Evolutionary conservation across 35 echinoderm and acorn worm species (phyloP).

Genomic region (Chiridota heheva): DNA sequence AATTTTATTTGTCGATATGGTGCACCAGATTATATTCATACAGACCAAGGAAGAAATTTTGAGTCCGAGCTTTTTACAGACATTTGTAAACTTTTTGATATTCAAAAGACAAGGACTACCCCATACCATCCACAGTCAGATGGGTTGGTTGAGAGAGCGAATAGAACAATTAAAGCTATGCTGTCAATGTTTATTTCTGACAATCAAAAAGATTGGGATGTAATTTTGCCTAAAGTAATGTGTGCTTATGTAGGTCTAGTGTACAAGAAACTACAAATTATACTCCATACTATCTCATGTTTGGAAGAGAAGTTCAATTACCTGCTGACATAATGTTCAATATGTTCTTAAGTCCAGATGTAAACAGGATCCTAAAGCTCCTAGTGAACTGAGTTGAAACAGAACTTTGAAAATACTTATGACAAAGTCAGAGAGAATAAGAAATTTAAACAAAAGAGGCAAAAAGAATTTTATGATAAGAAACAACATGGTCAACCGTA

Average conservation of each 20-base stretch:
- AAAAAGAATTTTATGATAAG: too few relatives aligned
- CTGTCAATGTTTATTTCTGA: neutral
- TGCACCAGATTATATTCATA: constrained; percentile 43
- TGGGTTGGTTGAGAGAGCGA: constrained; percentile 51
- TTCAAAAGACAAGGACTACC: constrained; percentile 52
- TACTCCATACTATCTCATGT: constrained; percentile 50
- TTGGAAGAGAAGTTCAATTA: constrained; percentile 51
- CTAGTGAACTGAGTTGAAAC: too few relatives aligned
- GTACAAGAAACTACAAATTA: constrained; percentile 32
- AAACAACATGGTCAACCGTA: too few relatives aligned
- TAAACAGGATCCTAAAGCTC: too few relatives aligned
- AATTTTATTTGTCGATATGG: constrained; percentile 44
- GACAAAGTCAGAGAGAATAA: too few relatives aligned
- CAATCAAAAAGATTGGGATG: constrained; percentile 57
- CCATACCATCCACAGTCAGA: too few relatives aligned
- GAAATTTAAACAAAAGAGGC: too few relatives aligned
- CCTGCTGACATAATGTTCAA: constrained; percentile 27
- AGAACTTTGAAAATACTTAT: too few relatives aligned
- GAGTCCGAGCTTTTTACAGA: constrained; percentile 45
- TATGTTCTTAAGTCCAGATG: too few relatives aligned
- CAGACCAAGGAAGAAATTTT: constrained; percentile 57
- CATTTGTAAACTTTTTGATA: constrained; percentile 36
- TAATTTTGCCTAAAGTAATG: constrained; percentile 19
- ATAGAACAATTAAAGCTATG: constrained; percentile 11
- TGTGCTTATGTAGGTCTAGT: constrained; percentile 19